Evolutionary conservation across 2,797 vertebrate genomes (phyloP), one percentile per base, ranked within the genome.

Genomic region (Crax fasciolata): DNA sequence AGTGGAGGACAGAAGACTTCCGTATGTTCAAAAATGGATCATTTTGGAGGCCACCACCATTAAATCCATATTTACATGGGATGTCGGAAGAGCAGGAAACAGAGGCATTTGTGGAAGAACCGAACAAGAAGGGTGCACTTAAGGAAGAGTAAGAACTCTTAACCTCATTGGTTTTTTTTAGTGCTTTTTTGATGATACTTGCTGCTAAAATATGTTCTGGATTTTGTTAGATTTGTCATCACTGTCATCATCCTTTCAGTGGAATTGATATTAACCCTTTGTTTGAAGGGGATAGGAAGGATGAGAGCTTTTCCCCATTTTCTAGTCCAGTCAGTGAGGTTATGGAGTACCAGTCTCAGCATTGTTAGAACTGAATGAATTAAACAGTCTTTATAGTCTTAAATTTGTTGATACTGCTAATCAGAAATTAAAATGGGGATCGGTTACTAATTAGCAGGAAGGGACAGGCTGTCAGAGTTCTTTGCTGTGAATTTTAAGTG

Each of bases 11-110:
- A 1, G 99, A 99, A 44, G 99, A 99, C 92, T 99, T 99, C 93
- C 98, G 99, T 75, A 99, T 99, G 99, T 99, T 99, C 98, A 99
- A 99, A 97, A 99, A 99, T 41, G 99, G 99, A 51, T 99, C 99
- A 0, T 97, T 99, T 75, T 99, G 99, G 99, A 99, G 99, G 59
- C 99, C 99, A 1, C 99, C 99, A 39, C 99, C 99, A 2, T 97
- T 99, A 61, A 99, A 99, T 94, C 99, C 99, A 0, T 99, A 99
- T 94, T 96, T 99, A 51, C 99, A 99, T 41, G 99, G 99, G 78
- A 99, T 99, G 93, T 98, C 98, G 65, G 99, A 99, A 94, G 99
- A 99, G 13, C 99, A 99, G 10, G 99, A 99, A 28, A 98, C 98
- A 0, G 99, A 99, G 76, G 99, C 99, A 0, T 99, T 99, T 70